phyloP scores from a whole-genome alignment of 2,888 invertebrate genomes.

The Eurytoma adleriae region DNA sequence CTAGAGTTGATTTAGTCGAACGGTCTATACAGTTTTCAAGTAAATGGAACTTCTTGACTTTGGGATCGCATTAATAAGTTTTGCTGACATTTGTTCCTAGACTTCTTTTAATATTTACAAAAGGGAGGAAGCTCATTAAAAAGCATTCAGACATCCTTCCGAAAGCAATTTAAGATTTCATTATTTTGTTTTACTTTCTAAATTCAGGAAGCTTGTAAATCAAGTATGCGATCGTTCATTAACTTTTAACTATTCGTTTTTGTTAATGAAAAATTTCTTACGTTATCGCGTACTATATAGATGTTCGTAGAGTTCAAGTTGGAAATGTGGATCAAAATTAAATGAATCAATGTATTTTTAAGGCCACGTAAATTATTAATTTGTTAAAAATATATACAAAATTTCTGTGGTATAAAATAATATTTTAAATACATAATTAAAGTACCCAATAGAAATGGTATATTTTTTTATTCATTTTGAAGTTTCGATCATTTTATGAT shows the following conservation, averaged over 20 bases:
- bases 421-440: no score
- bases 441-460: no score
- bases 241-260: no score
- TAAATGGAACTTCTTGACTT: conserved; percentile 33
- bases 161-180: neutral
- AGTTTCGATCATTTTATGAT: no score
- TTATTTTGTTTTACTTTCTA: conserved; percentile 6
- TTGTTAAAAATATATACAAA: no score
- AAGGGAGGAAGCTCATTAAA: conserved; percentile 35
- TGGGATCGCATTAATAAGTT: conserved; percentile 30
- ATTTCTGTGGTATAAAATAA: no score
- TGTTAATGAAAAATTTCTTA: neutral
- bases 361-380: no score
- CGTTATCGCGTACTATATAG: neutral
- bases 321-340: no score
- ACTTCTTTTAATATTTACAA: conserved; percentile 39
- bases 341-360: no score
- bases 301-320: no score
- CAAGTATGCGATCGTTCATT: neutral
- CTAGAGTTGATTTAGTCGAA: conserved; percentile 18
- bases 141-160: conserved; percentile 11
- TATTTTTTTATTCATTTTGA: no score
- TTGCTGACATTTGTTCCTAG: conserved; percentile 17
- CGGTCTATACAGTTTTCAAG: conserved; percentile 22
- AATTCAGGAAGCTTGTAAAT: neutral